Evolutionary conservation across 2,888 invertebrate species (phyloP).

Genomic region (Carabus problematicus): DNA sequence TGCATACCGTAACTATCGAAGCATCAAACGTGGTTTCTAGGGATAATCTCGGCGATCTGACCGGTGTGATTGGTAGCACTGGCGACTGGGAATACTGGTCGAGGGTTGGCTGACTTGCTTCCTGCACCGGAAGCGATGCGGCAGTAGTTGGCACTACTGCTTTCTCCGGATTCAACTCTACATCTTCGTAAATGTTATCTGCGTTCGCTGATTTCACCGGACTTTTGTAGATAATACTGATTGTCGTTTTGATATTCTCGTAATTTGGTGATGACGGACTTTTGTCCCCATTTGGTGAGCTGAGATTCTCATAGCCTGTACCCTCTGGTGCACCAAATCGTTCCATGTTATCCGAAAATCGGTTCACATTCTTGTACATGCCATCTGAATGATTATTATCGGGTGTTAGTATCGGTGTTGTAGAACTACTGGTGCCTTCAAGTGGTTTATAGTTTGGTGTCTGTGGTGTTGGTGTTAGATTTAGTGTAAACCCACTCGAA

Average conservation of each 20-base stretch:
- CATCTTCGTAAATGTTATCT: constrained; percentile 65
- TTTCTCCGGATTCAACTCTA: constrained; percentile 62
- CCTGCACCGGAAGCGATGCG: constrained; percentile 65
- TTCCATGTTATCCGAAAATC: constrained; percentile 46
- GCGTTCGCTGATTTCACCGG: constrained; percentile 63
- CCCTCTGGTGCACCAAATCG: constrained; percentile 30
- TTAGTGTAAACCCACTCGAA: constrained; percentile 49
- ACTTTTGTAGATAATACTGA: constrained; percentile 75
- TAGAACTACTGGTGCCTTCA: constrained; percentile 54
- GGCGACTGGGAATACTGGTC: constrained; percentile 27
- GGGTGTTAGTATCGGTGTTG: constrained; percentile 51
- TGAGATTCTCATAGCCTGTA: constrained; percentile 49
- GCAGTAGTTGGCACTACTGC: constrained; percentile 65
- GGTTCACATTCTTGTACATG: constrained; percentile 7
- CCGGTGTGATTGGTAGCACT: constrained; percentile 1
- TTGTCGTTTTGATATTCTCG: constrained; percentile 69
- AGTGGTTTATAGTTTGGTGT: constrained; percentile 56
- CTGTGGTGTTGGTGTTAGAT: constrained; percentile 54
- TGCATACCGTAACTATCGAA: constrained; percentile 51
- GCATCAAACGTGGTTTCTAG: constrained; percentile 67
- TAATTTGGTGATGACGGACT: constrained; percentile 62
- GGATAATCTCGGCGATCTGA: constrained; percentile 53
- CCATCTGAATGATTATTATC: constrained; percentile 50
- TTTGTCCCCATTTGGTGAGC: constrained; percentile 58
- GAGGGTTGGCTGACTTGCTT: constrained; percentile 64